phyloP scores from a whole-genome alignment of 2,888 invertebrate species.

The Chromoteleia sp. region DNA sequence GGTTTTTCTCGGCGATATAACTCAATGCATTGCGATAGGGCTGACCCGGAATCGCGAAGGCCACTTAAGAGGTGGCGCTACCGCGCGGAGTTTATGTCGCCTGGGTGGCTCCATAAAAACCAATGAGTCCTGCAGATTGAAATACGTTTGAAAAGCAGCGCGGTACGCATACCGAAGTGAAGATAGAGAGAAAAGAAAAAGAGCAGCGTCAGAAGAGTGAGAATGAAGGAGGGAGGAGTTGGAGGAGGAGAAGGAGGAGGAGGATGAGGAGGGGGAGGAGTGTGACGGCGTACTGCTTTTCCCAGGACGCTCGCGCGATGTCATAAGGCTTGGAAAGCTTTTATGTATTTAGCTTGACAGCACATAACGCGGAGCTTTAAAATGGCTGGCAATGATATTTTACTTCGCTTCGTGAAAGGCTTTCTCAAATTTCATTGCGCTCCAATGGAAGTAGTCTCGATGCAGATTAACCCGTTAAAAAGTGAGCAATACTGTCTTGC shows the following conservation, averaged over 20 bases:
- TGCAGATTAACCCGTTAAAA: constrained; percentile 42
- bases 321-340: constrained; percentile 66
- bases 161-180: constrained; percentile 56
- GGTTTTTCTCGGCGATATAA: constrained; percentile 66
- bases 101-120: constrained; percentile 73
- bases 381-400: constrained; percentile 55
- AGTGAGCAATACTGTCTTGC: not conserved
- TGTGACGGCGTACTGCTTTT: constrained; percentile 40
- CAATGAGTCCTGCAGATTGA: constrained; percentile 74
- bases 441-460: constrained; percentile 8
- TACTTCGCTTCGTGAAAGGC: constrained; percentile 40
- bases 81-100: constrained; percentile 67
- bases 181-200: constrained; percentile 29
- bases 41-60: constrained; percentile 69
- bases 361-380: constrained; percentile 50
- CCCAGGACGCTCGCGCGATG: constrained; percentile 63
- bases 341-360: constrained; percentile 65
- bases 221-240: not conserved
- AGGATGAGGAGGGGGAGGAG: not conserved
- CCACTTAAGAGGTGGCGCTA: constrained; percentile 65
- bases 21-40: constrained; percentile 62
- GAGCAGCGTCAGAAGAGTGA: not conserved
- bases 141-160: constrained; percentile 71
- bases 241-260: not conserved
- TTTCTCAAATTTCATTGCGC: constrained; percentile 54